Evolutionary conservation across 2,113 vertebrate genomes (phyloP).

Genomic region (Tiliqua scincoides): DNA sequence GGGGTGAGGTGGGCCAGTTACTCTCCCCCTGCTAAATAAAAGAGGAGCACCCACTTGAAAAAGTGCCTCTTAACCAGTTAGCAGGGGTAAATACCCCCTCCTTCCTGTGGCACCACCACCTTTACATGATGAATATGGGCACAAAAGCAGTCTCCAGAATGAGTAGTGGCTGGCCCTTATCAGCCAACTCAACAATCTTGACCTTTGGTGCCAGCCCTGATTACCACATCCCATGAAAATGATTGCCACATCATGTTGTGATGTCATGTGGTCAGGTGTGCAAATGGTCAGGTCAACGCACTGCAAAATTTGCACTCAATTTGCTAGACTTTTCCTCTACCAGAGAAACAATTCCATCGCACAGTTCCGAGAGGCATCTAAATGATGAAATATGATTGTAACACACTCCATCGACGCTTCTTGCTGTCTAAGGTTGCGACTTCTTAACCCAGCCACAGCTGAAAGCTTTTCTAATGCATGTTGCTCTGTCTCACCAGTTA

Average conservation of each 20-base stretch:
- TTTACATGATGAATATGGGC: too few relatives aligned
- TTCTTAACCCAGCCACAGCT: constrained; percentile 28
- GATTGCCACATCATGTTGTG: constrained; percentile 23
- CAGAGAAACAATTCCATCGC: constrained; percentile 42
- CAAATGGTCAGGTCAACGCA: not conserved
- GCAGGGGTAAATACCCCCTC: too few relatives aligned
- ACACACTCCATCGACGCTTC: constrained; percentile 42
- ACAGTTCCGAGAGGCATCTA: not conserved
- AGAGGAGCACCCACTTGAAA: too few relatives aligned
- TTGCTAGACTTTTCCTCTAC: constrained; percentile 57
- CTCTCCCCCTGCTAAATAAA: too few relatives aligned
- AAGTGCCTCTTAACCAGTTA: too few relatives aligned
- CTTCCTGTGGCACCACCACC: too few relatives aligned
- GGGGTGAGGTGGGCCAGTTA: too few relatives aligned
- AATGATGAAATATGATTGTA: constrained; percentile 31
- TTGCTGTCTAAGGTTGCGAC: constrained; percentile 41
- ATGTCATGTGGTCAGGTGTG: constrained; percentile 25
- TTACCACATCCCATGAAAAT: not conserved
- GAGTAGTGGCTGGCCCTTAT: too few relatives aligned
- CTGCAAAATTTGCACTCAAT: not conserved
- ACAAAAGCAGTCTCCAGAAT: too few relatives aligned
- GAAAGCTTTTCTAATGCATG: constrained; percentile 36
- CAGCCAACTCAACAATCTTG: too few relatives aligned
- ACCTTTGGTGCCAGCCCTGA: too few relatives aligned
- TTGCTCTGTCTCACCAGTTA: constrained; percentile 14